Evolutionary conservation across 2,888 invertebrate genomes (phyloP), one percentile per base, ranked within the genome.

Genomic region (Apamea anceps): DNA sequence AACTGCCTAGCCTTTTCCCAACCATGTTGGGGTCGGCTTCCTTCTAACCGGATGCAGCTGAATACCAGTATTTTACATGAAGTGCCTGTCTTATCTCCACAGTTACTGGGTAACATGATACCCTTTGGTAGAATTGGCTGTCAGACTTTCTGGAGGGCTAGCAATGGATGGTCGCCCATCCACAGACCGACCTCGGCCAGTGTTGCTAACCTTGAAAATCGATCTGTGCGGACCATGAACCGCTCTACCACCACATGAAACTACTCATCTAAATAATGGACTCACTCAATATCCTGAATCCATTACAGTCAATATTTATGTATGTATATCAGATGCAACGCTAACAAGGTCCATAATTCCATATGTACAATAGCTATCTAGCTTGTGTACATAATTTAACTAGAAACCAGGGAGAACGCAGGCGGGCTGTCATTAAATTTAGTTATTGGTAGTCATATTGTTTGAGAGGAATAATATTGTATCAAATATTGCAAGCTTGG

Each of bases 241-340:
- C 15, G 0, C 13, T 48, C 6, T 15, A 28, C 10, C n/a, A 28
- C 25, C 37, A 15, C 6, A 32, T 21, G 32, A 79, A 57, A 57
- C n/a, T 70, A n/a, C n/a, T 28, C 12, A 42, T 4, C 28, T 15
- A 80, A 80, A 66, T 66, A 42, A 71, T 42, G 8, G 7, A 79
- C 45, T 51, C 21, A 12, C 13, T 72, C 51, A 57, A 85, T 37
- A 72, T 67, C n/a, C 12, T 72, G 66, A 71, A 67, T 80, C 37
- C n/a, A 80, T 85, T 81, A 71, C 60, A 62, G 37, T 67, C 85
- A 67, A 80, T 72, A 3, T n/a, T n/a, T 28, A 21, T 32, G 32
- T 32, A 32, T 32, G 32, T n/a, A 79, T n/a, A 66, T 3, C 45
- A 25, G 66, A 81, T 54, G 85, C 60, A 60, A 32, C 60, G 85